phyloP scores from a whole-genome alignment of 2,888 invertebrate genomes.

The Limnephilus marmoratus region DNA sequence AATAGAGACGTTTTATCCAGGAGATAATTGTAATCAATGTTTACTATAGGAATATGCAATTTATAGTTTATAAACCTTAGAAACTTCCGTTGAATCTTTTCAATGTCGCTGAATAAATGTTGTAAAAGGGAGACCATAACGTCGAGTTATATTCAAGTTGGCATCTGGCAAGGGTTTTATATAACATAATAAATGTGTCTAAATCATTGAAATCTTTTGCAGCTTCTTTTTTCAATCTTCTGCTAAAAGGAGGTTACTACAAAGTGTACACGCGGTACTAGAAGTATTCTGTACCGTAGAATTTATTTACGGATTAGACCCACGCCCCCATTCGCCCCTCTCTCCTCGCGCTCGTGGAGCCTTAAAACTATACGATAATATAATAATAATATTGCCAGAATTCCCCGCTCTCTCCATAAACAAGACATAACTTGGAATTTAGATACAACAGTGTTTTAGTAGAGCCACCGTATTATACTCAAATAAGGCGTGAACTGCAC shows the following conservation, averaged over 20 bases:
- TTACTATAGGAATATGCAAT: too few species aligned
- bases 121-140: too few species aligned
- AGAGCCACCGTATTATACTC: background rate
- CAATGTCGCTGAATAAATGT: too few species aligned
- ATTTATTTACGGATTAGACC: constrained; percentile 18
- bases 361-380: background rate
- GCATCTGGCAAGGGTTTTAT: too few species aligned
- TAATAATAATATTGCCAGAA: background rate
- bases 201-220: too few species aligned
- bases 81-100: too few species aligned
- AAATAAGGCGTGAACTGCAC: background rate
- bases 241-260: background rate
- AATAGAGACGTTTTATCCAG: too few species aligned
- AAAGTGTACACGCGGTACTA: background rate
- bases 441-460: background rate
- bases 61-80: too few species aligned
- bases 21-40: too few species aligned
- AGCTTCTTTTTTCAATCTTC: too few species aligned
- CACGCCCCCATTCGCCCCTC: background rate
- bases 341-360: background rate
- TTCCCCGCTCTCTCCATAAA: background rate
- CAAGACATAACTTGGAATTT: constrained; percentile 32
- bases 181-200: too few species aligned
- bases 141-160: too few species aligned
- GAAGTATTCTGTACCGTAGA: background rate